A percentile compares a stretch with the other conserved stretches of the same genome.
Conservation (phyloP, 1,140 invertebrate species). For the Zaprionus vittiger region DNA sequence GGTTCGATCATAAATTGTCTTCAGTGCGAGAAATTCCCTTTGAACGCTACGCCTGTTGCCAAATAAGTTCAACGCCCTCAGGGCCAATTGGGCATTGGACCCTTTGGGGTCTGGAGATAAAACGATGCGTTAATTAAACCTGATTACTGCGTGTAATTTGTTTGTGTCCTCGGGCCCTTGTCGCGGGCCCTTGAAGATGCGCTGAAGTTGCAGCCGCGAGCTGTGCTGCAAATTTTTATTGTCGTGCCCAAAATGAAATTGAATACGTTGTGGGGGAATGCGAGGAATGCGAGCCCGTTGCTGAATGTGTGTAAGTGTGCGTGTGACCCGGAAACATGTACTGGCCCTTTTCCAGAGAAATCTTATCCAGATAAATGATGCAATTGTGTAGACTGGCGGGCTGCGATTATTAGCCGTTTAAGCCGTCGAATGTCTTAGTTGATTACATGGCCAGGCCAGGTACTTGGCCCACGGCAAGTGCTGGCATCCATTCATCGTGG, state of each 20-base stretch:
- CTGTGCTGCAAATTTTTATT: slow-evolving; percentile 62
- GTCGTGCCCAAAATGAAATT: slow-evolving; percentile 56
- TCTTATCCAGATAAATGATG: slow-evolving; percentile 75
- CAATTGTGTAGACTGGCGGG: slow-evolving; percentile 50
- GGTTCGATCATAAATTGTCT: slow-evolving; percentile 60
- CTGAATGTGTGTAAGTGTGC: slow-evolving; percentile 42
- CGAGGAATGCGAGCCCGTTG: slow-evolving; percentile 31
- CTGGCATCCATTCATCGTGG: not conserved
- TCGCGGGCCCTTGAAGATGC: slow-evolving; percentile 56
- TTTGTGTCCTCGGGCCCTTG: slow-evolving; percentile 63
- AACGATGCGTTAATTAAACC: slow-evolving; percentile 76
- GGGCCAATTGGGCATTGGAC: slow-evolving; percentile 11
- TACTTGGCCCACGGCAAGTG: slow-evolving; percentile 18
- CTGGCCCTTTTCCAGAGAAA: slow-evolving; percentile 52
- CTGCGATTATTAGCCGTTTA: slow-evolving; percentile 62
- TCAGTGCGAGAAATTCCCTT: slow-evolving; percentile 59
- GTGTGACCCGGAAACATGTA: slow-evolving; percentile 64
- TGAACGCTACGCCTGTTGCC: slow-evolving; percentile 62
- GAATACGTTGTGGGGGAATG: slow-evolving; percentile 35
- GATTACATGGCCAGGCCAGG: slow-evolving; percentile 28
- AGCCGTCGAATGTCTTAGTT: slow-evolving; percentile 42
- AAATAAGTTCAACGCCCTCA: slow-evolving; percentile 69
- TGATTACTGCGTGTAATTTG: slow-evolving; percentile 79
- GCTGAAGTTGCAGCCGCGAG: slow-evolving; percentile 45
- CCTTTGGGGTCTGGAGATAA: slow-evolving; percentile 60